A percentile compares a stretch with the other conserved stretches of the same genome.
Conservation (phyloP, 1,140 invertebrate species). For the Homalodisca vitripennis region DNA sequence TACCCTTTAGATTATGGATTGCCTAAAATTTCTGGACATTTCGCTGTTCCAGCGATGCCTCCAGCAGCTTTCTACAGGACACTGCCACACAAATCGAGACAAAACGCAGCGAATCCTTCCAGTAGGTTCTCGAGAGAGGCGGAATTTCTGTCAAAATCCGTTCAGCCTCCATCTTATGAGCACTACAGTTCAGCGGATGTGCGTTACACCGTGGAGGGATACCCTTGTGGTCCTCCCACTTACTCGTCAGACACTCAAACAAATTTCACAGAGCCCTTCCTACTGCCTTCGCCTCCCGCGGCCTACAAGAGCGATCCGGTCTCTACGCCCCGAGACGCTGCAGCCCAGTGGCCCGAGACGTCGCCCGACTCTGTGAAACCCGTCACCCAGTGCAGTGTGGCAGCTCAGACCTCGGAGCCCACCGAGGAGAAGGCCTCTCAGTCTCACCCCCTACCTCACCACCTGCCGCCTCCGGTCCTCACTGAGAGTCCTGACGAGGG, state of each 20-base stretch:
- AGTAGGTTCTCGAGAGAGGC: conserved; percentile 60
- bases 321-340: conserved; percentile 41
- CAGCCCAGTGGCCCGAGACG: conserved; percentile 39
- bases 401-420: conserved; percentile 39
- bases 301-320: conserved; percentile 57
- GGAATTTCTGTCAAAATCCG: conserved; percentile 59
- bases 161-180: conserved; percentile 51
- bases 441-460: conserved; percentile 44
- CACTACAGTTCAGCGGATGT: conserved; percentile 57
- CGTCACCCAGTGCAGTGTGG: conserved; percentile 35
- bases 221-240: conserved; percentile 56
- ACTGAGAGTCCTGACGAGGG: conserved; percentile 85
- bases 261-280: conserved; percentile 50
- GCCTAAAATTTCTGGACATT: conserved; percentile 60
- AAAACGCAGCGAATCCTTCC: conserved; percentile 59
- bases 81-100: conserved; percentile 62
- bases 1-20: conserved; percentile 78
- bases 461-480: conserved; percentile 56
- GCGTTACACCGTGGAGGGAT: conserved; percentile 75
- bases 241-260: conserved; percentile 38
- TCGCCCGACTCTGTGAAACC: conserved; percentile 30
- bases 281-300: conserved; percentile 65
- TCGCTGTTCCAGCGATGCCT: conserved; percentile 45
- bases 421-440: conserved; percentile 1
- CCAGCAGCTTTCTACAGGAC: conserved; percentile 62